phyloP scores from a whole-genome alignment of 1,140 invertebrate genomes.

The Aradophagus sp. region DNA sequence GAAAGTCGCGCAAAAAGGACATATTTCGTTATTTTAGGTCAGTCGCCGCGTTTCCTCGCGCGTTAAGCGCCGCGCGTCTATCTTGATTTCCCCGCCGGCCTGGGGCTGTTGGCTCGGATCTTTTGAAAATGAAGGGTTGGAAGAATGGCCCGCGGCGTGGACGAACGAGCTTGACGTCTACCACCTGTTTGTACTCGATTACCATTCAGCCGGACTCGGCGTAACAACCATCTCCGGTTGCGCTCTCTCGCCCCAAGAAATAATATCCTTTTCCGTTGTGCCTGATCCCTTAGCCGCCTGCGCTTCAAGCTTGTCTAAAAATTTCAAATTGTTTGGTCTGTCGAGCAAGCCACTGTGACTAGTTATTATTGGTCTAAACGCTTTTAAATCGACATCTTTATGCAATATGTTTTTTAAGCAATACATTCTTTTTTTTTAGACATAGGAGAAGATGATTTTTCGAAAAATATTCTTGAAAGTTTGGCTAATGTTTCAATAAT shows the following conservation, averaged over 20 bases:
- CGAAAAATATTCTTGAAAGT: too few relatives aligned
- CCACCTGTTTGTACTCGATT: conserved; percentile 59
- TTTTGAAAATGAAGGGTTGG: conserved; percentile 48
- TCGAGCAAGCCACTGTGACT: conserved; percentile 15
- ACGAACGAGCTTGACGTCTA: conserved; percentile 47
- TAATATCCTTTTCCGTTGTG: conserved; percentile 41
- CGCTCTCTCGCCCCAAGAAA: conserved; percentile 47
- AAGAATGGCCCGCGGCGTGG: conserved; percentile 45
- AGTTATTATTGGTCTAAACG: conserved; percentile 19
- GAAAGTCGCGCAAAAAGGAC: conserved; percentile 1
- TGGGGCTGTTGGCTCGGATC: conserved; percentile 38
- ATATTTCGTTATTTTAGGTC: conserved; percentile 38
- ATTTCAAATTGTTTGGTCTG: conserved; percentile 33
- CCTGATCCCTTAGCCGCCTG: conserved; percentile 5
- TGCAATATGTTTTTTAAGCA: too few relatives aligned
- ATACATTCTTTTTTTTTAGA: too few relatives aligned
- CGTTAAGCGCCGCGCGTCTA: conserved; percentile 35
- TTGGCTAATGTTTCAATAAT: too few relatives aligned
- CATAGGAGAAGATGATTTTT: too few relatives aligned
- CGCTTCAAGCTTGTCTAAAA: conserved; percentile 27
- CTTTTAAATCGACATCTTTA: too few relatives aligned
- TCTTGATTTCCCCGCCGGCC: conserved; percentile 38
- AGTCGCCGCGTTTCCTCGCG: conserved; percentile 17
- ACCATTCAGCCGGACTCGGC: conserved; percentile 48
- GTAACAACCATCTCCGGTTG: conserved; percentile 27